Base-by-base conservation (phyloP, 2,888 invertebrate species). In the Ormyrus rosae region DNA sequence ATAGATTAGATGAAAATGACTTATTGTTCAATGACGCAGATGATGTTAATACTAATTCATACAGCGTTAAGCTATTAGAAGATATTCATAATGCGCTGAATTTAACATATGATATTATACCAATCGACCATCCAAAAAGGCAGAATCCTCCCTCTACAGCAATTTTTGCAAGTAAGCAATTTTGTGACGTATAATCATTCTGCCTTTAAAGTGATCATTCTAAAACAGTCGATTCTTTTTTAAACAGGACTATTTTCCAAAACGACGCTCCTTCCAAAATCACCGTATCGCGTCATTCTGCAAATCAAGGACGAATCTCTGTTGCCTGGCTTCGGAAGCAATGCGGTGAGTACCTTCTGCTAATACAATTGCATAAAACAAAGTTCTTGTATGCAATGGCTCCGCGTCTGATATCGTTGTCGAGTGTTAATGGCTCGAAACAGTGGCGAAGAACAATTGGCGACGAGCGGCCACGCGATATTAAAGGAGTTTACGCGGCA, bases 261-360 rank as follows among this genome's bases (percentile, higher is more conserved):
- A 74, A 90, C 87, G 10, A 90, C 89, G 4, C 82, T 89, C 1
- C 83, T 91, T 11, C 90, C 90, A n/a, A 87, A 88, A 74, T 90
- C 90, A 9, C 92, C 92, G 2, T 93, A 93, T 86, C 91, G 91
- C 74, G 91, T 93, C 56, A 86, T 90, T 0, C 87, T 94, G 61
- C 92, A 92, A 85, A 92, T 93, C 6, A 92, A 89, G 45, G 94
- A 94, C 85, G 91, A 91, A 81, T 91, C 92, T 11, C 88, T 93
- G 19, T 86, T 91, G 6, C 86, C 89, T 3, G 87, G 89, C 85
- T 88, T 82, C 84, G 91, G 86, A 84, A 91, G 83, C 77, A 90
- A 86, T 87, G 91, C 88, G 91, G 93, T 89, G 87, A 92, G 85
- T 80, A 73, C 45, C 9, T 67, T 13, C 51, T n/a, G 51, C 11